phyloP scores from a whole-genome alignment of 1,140 invertebrate species.

The Ctenoplectra terminalis region DNA sequence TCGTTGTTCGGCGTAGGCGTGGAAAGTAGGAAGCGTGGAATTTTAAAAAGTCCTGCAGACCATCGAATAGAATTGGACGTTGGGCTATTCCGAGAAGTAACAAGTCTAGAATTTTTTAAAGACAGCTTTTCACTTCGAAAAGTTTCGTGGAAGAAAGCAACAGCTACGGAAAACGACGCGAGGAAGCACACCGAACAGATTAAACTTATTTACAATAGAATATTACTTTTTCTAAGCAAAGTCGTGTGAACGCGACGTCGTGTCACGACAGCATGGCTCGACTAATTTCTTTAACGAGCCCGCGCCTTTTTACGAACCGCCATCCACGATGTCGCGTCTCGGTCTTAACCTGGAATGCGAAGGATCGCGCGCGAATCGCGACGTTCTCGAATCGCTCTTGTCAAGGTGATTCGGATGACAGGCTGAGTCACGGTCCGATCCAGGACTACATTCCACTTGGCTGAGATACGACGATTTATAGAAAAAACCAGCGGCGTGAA shows the following conservation, averaged over 20 bases:
- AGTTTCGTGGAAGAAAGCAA: not conserved
- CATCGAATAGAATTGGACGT: constrained; percentile 7
- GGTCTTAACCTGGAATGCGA: constrained; percentile 64
- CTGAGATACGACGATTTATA: constrained; percentile 63
- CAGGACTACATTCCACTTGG: constrained; percentile 50
- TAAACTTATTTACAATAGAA: not conserved
- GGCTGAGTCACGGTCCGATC: constrained; percentile 60
- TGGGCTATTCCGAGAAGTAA: not conserved
- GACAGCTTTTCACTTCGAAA: not conserved
- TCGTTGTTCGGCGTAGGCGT: not conserved
- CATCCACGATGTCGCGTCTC: constrained; percentile 13
- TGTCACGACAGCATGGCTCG: constrained; percentile 18
- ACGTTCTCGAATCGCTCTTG: constrained; percentile 43
- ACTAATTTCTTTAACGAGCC: constrained; percentile 38
- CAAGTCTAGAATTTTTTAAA: no score
- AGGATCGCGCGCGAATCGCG: constrained; percentile 57
- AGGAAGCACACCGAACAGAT: not conserved
- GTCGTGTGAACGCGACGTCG: not conserved
- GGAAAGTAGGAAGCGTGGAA: not conserved
- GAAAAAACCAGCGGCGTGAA: constrained; percentile 60
- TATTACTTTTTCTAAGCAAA: not conserved
- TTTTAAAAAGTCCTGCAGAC: not conserved
- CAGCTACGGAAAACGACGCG: no score
- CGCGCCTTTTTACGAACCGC: constrained; percentile 1
- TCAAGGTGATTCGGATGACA: constrained; percentile 67